phyloP scores from a whole-genome alignment of 2,797 vertebrate species.

The Thaleichthys pacificus region DNA sequence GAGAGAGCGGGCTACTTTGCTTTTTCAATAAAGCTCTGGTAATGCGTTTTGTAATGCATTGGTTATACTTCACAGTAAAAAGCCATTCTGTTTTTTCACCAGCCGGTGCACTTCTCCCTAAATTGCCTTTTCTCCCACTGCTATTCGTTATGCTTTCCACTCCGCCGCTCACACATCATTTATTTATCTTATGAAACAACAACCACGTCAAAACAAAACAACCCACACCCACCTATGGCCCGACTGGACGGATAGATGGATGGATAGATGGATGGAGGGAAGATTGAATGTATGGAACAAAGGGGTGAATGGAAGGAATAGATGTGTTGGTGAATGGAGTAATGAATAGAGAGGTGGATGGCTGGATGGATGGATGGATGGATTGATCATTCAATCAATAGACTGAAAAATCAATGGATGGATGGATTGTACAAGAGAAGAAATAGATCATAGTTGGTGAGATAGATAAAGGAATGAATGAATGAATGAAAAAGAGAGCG shows the following conservation, averaged over 20 bases:
- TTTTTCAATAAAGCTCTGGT: slow-evolving; percentile 78
- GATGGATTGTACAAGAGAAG: slow-evolving; percentile 21
- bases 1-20: slow-evolving; percentile 62
- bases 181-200: slow-evolving; percentile 80
- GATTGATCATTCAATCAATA: not conserved
- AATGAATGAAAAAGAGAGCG: not conserved
- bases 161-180: slow-evolving; percentile 76
- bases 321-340: slow-evolving; percentile 27
- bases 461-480: not conserved
- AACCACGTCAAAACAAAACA: slow-evolving; percentile 69
- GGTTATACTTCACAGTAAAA: slow-evolving; percentile 80
- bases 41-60: slow-evolving; percentile 82
- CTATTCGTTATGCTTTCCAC: slow-evolving; percentile 79
- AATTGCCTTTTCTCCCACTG: slow-evolving; percentile 77
- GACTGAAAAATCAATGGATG: not conserved
- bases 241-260: slow-evolving; percentile 17
- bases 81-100: slow-evolving; percentile 72
- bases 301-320: slow-evolving; percentile 12
- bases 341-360: slow-evolving; percentile 24
- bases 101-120: slow-evolving; percentile 71
- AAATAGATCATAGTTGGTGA: not conserved
- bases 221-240: slow-evolving; percentile 45
- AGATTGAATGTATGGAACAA: slow-evolving; percentile 23
- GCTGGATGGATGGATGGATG: too few species aligned
- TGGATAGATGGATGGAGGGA: slow-evolving; percentile 17